These are phyloP conservation scores for Fregata magnificens DNA, from an alignment of 2,113 vertebrate species.

Conservation along the genomic window DNA sequence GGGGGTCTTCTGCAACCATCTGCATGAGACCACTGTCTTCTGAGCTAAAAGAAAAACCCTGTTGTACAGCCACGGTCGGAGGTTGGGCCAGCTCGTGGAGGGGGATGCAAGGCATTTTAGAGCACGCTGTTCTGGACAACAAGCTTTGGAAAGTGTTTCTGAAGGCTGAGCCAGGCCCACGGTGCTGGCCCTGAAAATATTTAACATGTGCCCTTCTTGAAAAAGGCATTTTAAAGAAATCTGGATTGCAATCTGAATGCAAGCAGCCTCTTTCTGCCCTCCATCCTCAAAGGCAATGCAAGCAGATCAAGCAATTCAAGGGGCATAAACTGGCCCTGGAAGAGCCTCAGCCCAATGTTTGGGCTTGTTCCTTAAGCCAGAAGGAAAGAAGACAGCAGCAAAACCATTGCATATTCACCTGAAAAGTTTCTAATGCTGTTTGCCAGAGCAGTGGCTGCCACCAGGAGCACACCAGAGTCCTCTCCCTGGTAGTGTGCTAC, in stretches of 20 bases:
- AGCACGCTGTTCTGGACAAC: neutral
- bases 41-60: neutral
- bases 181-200: neutral
- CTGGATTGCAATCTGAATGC: neutral
- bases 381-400: neutral
- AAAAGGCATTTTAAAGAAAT: neutral
- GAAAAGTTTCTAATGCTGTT: neutral
- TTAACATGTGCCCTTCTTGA: neutral
- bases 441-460: neutral
- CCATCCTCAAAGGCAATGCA: neutral
- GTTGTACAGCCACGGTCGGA: fast-evolving
- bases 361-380: neutral
- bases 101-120: neutral
- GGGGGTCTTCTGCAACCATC: neutral
- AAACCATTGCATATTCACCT: neutral
- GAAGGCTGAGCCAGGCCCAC: neutral
- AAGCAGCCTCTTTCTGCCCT: neutral
- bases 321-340: neutral
- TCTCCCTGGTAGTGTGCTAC: neutral
- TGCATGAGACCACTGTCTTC: neutral
- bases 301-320: neutral
- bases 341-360: neutral
- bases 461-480: neutral
- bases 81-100: neutral
- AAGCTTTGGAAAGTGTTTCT: neutral